Percentiles rank a stretch among this genome's conserved stretches.
These are phyloP conservation scores for Eremophila alpestris DNA, from an alignment of 2,797 vertebrate species.

Conservation along the genomic window DNA sequence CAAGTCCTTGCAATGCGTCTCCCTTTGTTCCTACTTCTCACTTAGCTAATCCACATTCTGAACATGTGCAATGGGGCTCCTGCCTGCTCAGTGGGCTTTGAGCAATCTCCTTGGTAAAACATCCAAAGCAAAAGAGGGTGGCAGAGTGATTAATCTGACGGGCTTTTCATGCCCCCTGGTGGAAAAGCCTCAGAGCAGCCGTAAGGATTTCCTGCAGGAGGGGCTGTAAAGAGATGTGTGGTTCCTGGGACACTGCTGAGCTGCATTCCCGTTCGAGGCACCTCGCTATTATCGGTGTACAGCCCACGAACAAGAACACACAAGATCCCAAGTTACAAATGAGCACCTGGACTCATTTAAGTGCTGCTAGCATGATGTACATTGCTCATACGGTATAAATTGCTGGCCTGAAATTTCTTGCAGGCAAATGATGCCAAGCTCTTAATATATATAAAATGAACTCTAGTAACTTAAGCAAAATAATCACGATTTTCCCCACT, in stretches of 20 bases:
- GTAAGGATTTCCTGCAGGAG: background rate
- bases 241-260: constrained; percentile 56
- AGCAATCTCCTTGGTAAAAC: background rate
- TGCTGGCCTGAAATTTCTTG: constrained; percentile 69
- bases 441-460: constrained; percentile 76
- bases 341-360: constrained; percentile 76
- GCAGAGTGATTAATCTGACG: background rate
- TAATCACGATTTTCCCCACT: constrained; percentile 74
- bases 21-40: background rate
- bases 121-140: background rate
- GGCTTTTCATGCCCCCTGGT: constrained; percentile 72
- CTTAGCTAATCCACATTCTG: background rate
- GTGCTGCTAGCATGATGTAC: constrained; percentile 70
- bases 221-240: constrained; percentile 50
- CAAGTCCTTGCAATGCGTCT: background rate
- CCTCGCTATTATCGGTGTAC: constrained; percentile 32
- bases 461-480: constrained; percentile 78
- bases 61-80: background rate
- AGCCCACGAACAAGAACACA: constrained; percentile 58
- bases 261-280: constrained; percentile 30
- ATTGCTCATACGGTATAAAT: constrained; percentile 65
- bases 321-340: constrained; percentile 64
- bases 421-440: constrained; percentile 76
- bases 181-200: background rate
- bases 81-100: background rate